Evolutionary conservation across 1,140 invertebrate species (phyloP).

Genomic region (Hyles euphorbiae): DNA sequence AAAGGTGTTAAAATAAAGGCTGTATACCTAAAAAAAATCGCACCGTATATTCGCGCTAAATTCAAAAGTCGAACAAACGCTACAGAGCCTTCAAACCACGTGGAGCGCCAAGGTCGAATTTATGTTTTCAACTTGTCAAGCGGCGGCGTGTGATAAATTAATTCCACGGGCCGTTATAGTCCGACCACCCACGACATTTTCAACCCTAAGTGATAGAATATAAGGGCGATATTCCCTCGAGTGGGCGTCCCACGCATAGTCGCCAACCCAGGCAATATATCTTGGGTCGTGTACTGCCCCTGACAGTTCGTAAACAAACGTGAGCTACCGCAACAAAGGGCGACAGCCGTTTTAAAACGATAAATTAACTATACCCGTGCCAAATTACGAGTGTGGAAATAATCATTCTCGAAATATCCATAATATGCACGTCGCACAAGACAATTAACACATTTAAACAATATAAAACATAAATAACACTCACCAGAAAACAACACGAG

Average conservation of each 20-base stretch:
- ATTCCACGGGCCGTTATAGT: constrained; percentile 72
- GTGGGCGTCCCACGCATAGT: constrained; percentile 62
- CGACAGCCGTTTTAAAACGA: constrained; percentile 31
- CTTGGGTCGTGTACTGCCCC: constrained; percentile 73
- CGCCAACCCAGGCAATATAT: constrained; percentile 75
- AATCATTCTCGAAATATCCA: constrained; percentile 1
- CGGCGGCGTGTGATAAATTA: constrained; percentile 75
- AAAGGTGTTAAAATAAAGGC: too few relatives aligned
- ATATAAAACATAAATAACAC: constrained; percentile 15
- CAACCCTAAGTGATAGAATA: constrained; percentile 17
- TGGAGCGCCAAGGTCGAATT: constrained; percentile 75
- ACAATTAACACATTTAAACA: background rate
- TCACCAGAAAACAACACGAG: constrained; percentile 59
- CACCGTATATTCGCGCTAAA: constrained; percentile 13
- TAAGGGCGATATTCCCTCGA: constrained; percentile 40
- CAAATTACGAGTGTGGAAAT: constrained; percentile 11
- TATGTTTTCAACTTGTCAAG: constrained; percentile 76
- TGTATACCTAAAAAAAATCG: constrained; percentile 2
- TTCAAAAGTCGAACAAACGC: background rate
- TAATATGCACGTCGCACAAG: background rate
- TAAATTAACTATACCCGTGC: constrained; percentile 22
- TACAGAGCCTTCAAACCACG: constrained; percentile 50
- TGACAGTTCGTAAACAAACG: constrained; percentile 76
- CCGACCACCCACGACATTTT: constrained; percentile 18
- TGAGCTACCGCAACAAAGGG: constrained; percentile 71